Percentiles rank a stretch among this genome's conserved stretches.
These are phyloP conservation scores for Erythrocercus mccallii DNA, from an alignment of 2,113 vertebrate genomes.

Conservation along the genomic window DNA sequence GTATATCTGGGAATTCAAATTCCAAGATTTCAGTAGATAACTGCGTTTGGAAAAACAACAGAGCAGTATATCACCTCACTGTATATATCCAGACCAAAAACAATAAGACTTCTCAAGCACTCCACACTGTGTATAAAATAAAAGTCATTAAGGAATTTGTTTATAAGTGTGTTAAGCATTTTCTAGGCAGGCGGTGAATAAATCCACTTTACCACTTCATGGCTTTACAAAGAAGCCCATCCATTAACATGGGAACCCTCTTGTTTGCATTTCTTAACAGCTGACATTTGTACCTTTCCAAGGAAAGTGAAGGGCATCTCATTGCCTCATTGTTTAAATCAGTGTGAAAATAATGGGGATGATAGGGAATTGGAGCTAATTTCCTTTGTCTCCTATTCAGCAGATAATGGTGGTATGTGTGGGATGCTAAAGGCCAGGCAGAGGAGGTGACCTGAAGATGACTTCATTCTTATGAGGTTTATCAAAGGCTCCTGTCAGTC, in stretches of 20 bases:
- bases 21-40: neutral
- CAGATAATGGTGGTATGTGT: conserved; percentile 79
- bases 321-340: conserved; percentile 73
- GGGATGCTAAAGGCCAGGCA: conserved; percentile 76
- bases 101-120: neutral
- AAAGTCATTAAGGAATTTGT: conserved; percentile 52
- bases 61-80: neutral
- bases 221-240: conserved; percentile 70
- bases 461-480: conserved; percentile 84
- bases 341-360: conserved; percentile 71
- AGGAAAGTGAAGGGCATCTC: conserved; percentile 81
- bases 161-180: conserved; percentile 59
- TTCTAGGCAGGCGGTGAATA: conserved; percentile 50
- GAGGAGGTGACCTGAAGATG: conserved; percentile 79
- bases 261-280: conserved; percentile 80
- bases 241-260: conserved; percentile 75
- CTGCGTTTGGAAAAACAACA: neutral
- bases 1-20: neutral
- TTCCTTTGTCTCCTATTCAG: conserved; percentile 85
- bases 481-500: conserved; percentile 94
- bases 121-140: neutral
- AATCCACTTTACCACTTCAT: conserved; percentile 63
- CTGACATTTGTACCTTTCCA: conserved; percentile 81
- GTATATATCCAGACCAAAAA: conserved; percentile 6
- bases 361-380: conserved; percentile 76